Evolutionary conservation across 2,113 vertebrate genomes (phyloP), one percentile per base, ranked within the genome.

Genomic region (Upupa epops): DNA sequence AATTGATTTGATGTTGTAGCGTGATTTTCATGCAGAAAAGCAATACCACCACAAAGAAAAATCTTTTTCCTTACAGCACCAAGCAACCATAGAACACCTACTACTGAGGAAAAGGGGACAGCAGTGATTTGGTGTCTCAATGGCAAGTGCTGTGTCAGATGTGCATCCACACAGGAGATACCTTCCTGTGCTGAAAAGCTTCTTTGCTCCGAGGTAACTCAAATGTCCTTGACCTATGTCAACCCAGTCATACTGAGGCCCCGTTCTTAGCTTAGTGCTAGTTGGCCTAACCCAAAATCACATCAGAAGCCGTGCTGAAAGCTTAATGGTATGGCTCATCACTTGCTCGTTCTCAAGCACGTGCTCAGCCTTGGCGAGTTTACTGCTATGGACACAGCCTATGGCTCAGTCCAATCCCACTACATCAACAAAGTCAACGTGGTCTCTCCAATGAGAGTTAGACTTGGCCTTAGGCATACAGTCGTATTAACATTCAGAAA

Each of bases 401-500:
- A 40, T 70, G 29, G 52, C 65, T 60, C 82, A 46, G 49, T 20
- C 54, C 40, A 82, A 56, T n/a, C 52, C 32, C 36, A 26, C 34
- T 54, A 13, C 36, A 40, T 20, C 73, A 79, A 65, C 80, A 78
- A 89, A 89, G 45, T 69, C 60, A 63, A 17, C 2, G 10, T 61
- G 45, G 40, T 80, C 56, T 78, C 72, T 73, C 60, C 42, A 83
- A 42, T 32, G 42, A 90, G 65, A 83, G 51, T 59, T 21, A 73
- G 84, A 70, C 64, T 87, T 80, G 93, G 93, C 81, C 82, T 55
- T 91, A 85, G 77, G 64, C 64, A 77, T 13, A 2, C 64, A 59
- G 90, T 89, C 94, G 89, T 92, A 93, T 92, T 86, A 94, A 88
- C 51, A 76, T 85, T 93, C 90, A 90, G 83, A 95, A 97, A 97